Evolutionary conservation across 2,113 vertebrate species (phyloP).

Genomic region (Pluvialis apricaria): DNA sequence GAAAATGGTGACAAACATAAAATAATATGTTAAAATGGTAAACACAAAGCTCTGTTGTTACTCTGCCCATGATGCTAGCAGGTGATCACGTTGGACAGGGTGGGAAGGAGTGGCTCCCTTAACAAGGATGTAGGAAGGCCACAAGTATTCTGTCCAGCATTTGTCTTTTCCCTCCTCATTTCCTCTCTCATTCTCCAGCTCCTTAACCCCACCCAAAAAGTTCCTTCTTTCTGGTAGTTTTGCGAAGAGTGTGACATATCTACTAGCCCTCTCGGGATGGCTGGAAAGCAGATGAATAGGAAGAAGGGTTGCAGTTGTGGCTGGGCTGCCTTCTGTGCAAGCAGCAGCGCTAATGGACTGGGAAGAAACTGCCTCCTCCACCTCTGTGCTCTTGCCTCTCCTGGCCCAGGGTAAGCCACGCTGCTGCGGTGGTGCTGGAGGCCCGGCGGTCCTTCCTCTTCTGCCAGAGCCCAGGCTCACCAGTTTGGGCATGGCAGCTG

Average conservation of each 20-base stretch:
- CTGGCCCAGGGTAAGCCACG: background rate
- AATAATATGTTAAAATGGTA: background rate
- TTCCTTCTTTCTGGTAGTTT: background rate
- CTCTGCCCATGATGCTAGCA: background rate
- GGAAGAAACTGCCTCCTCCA: background rate
- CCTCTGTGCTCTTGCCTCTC: background rate
- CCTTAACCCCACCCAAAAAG: too few relatives aligned
- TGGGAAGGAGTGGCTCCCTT: background rate
- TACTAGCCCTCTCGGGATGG: background rate
- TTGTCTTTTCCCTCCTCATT: background rate
- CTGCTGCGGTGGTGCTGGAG: background rate
- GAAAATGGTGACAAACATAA: background rate
- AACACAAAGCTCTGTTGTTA: background rate
- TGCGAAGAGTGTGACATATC: background rate
- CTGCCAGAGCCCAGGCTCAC: background rate
- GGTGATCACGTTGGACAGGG: fast-evolving
- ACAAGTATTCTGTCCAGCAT: background rate
- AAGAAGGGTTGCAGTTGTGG: background rate
- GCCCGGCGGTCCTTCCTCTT: background rate
- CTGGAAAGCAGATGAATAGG: background rate
- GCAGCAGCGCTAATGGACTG: background rate
- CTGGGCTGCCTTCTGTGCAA: background rate
- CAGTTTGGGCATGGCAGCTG: background rate
- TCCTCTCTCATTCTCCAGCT: background rate
- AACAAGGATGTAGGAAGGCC: background rate